Evolutionary conservation across 1,140 invertebrate species (phyloP), one percentile per base, ranked within the genome.

Genomic region (Neodiprion virginianus): DNA sequence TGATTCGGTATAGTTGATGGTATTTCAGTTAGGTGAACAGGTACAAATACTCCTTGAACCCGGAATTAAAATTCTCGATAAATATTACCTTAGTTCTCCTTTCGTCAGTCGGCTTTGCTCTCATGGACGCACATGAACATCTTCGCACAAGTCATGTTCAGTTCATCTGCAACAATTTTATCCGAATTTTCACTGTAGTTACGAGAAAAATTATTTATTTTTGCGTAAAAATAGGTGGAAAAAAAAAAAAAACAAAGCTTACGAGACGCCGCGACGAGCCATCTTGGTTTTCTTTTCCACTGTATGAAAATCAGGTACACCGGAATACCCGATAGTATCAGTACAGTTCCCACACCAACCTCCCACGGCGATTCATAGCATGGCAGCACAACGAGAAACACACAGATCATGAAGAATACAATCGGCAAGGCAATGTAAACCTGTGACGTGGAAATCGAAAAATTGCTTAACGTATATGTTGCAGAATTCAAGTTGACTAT

Each of bases 241-340:
- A 49, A 9, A 65, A 53, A 17, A 53, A 53, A 9, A 53, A 53
- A 65, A 61, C 1, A 23, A 68, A 49, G 53, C 50, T 47, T 69
- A 61, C 50, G 61, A 47, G 53, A 73, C 8, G 23, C 23, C 7
- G 9, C 17, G 21, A 73, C 72, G 67, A 81, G 79, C 86, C 86
- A 88, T 48, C 82, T 76, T 11, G 95, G 94, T 85, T 98, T 98
- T 28, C 92, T 93, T 82, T 95, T 91, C 96, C 96, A 97, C 74
- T 91, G 90, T 23, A 98, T 95, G 78, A 96, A 97, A 0, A 97
- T 75, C 67, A 94, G 92, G 86, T 98, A 99, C 4, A 98, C 94
- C 1, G 98, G 98, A 75, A 99, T 93, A 9, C 97, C 97, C 8
- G 96, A 94, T 1, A 94, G 80, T 49, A 98, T 95, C 65, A 99